Percentiles rank a stretch among this genome's conserved stretches.
Evolutionary conservation across 2,113 vertebrate genomes (phyloP).

Genomic region (Harpagus bidentatus): DNA sequence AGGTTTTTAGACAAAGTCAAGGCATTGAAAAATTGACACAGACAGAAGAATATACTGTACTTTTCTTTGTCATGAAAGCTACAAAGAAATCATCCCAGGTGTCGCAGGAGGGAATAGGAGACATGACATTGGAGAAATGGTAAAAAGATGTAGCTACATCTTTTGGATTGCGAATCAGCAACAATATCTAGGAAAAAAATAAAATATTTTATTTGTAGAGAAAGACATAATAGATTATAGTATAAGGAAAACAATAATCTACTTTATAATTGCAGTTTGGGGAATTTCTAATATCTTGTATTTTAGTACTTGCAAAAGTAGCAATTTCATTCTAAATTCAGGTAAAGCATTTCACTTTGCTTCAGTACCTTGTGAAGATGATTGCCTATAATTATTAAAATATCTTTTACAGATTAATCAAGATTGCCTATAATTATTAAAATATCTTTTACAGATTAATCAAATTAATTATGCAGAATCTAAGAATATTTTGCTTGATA

Average conservation of each 20-base stretch:
- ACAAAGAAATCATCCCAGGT: slow-evolving; percentile 53
- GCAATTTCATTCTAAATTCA: background rate
- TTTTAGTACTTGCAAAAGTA: background rate
- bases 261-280: background rate
- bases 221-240: background rate
- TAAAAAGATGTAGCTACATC: slow-evolving; percentile 57
- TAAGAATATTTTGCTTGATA: background rate
- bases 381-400: background rate
- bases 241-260: background rate
- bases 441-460: background rate
- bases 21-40: background rate
- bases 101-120: background rate
- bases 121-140: background rate
- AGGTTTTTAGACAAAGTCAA: background rate
- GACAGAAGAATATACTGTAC: background rate
- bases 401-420: background rate
- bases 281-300: background rate
- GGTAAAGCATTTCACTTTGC: background rate
- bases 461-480: background rate
- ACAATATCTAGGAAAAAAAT: slow-evolving; percentile 20
- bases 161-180: slow-evolving; percentile 62
- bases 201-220: background rate
- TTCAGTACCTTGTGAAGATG: background rate
- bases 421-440: background rate
- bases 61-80: slow-evolving; percentile 52